Conservation (phyloP, 2,113 vertebrate species). For the Sinocyclocheilus grahami region DNA sequence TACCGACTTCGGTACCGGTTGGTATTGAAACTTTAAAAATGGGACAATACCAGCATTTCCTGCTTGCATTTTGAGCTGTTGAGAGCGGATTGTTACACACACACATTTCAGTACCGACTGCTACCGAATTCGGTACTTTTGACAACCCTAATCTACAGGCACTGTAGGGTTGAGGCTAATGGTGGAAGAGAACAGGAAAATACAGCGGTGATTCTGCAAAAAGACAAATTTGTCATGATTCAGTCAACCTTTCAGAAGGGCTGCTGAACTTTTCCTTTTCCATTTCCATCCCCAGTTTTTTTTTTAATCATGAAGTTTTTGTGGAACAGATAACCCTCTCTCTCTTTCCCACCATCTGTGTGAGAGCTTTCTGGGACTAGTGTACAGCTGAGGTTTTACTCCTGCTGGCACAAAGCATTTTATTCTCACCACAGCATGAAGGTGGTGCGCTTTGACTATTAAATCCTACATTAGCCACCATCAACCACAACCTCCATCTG, state of each 20-base stretch:
- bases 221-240: neutral
- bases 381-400: slow-evolving; percentile 33
- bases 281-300: neutral
- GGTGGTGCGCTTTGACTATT: slow-evolving; percentile 34
- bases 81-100: no score
- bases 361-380: slow-evolving; percentile 22
- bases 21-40: no score
- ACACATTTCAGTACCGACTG: no score
- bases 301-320: slow-evolving; percentile 7
- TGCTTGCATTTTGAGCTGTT: no score
- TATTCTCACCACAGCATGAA: slow-evolving; percentile 34
- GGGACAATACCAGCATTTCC: no score
- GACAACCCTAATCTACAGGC: neutral
- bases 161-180: neutral
- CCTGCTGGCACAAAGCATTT: slow-evolving; percentile 41
- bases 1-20: no score
- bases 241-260: slow-evolving; percentile 18
- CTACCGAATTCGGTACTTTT: no score
- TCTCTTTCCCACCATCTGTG: slow-evolving; percentile 10
- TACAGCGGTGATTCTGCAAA: neutral
- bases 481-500: neutral
- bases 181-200: neutral
- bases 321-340: neutral
- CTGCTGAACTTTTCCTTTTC: slow-evolving; percentile 14
- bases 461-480: slow-evolving; percentile 30